Conservation (phyloP, 2,113 vertebrate species). For the Hiodon tergisus region DNA sequence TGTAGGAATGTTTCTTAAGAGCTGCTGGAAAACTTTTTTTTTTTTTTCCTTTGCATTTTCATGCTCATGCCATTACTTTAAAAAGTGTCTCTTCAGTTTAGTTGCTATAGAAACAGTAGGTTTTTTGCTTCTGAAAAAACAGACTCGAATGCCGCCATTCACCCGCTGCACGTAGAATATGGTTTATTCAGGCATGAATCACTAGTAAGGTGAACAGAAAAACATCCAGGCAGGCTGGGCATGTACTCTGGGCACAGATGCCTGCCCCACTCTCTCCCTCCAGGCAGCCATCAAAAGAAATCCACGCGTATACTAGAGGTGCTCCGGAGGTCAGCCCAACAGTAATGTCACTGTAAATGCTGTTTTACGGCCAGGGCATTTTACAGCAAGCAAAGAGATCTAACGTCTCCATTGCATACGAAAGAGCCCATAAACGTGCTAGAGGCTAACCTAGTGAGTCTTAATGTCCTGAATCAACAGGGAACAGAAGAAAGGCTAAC, state of each 20-base stretch:
- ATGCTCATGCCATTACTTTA: background rate
- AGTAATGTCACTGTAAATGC: background rate
- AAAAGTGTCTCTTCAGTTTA: constrained; percentile 13
- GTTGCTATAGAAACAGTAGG: constrained; percentile 40
- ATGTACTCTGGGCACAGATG: background rate
- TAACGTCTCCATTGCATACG: background rate
- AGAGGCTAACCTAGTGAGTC: too few species aligned
- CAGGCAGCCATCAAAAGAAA: background rate
- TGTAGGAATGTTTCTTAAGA: too few species aligned
- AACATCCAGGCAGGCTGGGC: background rate
- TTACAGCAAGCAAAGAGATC: background rate
- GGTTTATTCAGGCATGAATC: constrained; percentile 7
- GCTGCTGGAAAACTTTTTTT: background rate
- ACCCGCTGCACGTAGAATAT: constrained; percentile 7
- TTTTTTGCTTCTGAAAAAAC: constrained; percentile 27
- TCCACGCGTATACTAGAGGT: background rate
- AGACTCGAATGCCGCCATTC: constrained; percentile 29
- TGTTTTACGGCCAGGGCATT: background rate
- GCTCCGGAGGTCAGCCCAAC: too few species aligned
- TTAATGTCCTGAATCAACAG: too few species aligned
- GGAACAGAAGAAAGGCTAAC: too few species aligned
- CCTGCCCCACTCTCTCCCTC: background rate
- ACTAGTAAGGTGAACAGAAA: background rate
- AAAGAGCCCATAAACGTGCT: background rate
- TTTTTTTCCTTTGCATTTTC: background rate